phyloP scores from a whole-genome alignment of 2,797 vertebrate species.

The Falco rusticolus region DNA sequence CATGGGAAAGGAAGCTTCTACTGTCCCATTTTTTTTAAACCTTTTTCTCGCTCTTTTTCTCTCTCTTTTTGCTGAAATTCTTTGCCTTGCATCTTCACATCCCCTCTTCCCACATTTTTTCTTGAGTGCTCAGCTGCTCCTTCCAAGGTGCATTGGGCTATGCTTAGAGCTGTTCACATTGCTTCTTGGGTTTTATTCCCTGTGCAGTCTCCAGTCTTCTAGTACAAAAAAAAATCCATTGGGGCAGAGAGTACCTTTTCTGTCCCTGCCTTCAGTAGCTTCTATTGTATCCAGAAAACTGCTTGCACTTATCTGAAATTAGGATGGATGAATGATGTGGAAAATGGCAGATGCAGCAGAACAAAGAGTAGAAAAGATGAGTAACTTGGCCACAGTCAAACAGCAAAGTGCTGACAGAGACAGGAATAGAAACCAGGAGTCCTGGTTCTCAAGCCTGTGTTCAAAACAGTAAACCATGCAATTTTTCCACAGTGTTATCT shows the following conservation, averaged over 20 bases:
- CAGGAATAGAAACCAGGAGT: constrained; percentile 12
- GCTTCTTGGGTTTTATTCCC: not conserved
- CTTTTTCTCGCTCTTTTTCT: not conserved
- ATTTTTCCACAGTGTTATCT: constrained; percentile 32
- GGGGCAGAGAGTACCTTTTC: not conserved
- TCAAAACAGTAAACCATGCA: constrained; percentile 11
- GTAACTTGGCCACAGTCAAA: not conserved
- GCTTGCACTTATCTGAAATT: not conserved
- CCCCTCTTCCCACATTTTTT: not conserved
- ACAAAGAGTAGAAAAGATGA: constrained; percentile 1
- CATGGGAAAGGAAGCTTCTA: not conserved
- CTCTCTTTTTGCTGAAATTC: not conserved
- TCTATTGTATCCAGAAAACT: constrained; percentile 1
- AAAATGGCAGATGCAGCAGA: not conserved
- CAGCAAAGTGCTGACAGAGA: constrained; percentile 9
- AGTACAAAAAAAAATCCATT: not conserved
- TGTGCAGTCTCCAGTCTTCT: not conserved
- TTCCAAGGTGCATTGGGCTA: not conserved
- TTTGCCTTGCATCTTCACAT: not conserved
- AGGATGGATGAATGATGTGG: not conserved
- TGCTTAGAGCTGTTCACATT: not conserved
- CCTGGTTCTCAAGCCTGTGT: not conserved
- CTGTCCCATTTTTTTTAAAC: not conserved
- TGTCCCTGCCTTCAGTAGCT: not conserved
- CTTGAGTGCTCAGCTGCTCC: not conserved